A percentile compares a stretch with the other conserved stretches of the same genome.
Evolutionary conservation across 2,113 vertebrate genomes (phyloP).

Genomic region (Heloderma charlesbogerti): DNA sequence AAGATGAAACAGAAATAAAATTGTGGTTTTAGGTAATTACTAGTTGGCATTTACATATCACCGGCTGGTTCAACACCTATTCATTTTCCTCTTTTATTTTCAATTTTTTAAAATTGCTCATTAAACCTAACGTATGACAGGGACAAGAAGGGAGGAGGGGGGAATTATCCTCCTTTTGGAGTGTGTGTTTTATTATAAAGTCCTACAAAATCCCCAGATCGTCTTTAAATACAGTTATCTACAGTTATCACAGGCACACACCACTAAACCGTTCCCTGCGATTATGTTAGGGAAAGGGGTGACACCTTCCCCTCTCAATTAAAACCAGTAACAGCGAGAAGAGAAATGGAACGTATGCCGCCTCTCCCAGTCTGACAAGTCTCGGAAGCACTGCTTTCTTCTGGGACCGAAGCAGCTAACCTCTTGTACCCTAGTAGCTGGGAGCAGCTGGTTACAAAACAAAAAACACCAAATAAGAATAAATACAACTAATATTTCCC

Average conservation of each 20-base stretch:
- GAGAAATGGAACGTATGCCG: too few relatives aligned
- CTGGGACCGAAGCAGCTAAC: constrained; percentile 4
- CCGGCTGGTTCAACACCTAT: constrained; percentile 87
- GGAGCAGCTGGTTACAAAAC: neutral
- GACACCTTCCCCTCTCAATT: neutral
- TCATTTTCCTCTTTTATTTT: constrained; percentile 89
- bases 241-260: constrained; percentile 69
- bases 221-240: constrained; percentile 75
- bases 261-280: constrained; percentile 51
- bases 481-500: too few relatives aligned
- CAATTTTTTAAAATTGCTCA: constrained; percentile 87
- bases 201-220: constrained; percentile 76
- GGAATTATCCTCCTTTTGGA: constrained; percentile 62
- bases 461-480: too few relatives aligned
- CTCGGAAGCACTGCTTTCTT: constrained; percentile 14
- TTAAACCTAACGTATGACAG: constrained; percentile 86
- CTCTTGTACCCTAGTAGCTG: too few relatives aligned
- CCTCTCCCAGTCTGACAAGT: constrained; percentile 47
- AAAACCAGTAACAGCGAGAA: neutral
- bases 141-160: constrained; percentile 62
- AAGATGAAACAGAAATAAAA: constrained; percentile 88
- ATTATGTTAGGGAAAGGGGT: constrained; percentile 60
- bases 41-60: constrained; percentile 89
- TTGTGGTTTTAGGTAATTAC: constrained; percentile 89
- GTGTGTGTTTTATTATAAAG: constrained; percentile 21